Evolutionary conservation across 2,888 invertebrate genomes (phyloP).

Genomic region (Notodonta dromedarius): DNA sequence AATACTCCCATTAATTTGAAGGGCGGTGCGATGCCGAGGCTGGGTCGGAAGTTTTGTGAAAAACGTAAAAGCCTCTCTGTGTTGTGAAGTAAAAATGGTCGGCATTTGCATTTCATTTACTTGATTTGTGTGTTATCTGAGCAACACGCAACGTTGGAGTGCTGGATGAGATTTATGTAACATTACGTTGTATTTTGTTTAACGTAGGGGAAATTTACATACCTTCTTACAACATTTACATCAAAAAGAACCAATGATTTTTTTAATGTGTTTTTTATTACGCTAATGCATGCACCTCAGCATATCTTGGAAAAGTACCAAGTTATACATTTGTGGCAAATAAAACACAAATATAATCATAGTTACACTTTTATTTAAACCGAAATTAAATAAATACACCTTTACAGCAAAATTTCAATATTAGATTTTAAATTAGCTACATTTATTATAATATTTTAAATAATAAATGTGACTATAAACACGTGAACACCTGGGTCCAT

Average conservation of each 20-base stretch:
- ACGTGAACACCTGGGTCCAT: not conserved
- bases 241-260: no score
- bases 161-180: not conserved
- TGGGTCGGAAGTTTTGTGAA: not conserved
- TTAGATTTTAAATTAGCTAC: slow-evolving; percentile 69
- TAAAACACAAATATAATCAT: slow-evolving; percentile 51
- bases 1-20: slow-evolving; percentile 11
- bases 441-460: slow-evolving; percentile 53
- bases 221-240: no score
- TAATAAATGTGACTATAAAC: slow-evolving; percentile 83
- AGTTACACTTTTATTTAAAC: slow-evolving; percentile 74
- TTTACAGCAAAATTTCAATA: slow-evolving; percentile 75
- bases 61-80: not conserved
- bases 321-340: slow-evolving; percentile 17
- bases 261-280: no score
- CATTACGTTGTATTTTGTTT: no score
- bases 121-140: not conserved
- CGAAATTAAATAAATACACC: slow-evolving; percentile 77
- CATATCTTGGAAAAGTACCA: no score
- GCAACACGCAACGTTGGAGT: not conserved
- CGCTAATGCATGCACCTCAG: no score
- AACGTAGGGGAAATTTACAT: no score
- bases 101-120: slow-evolving; percentile 1
- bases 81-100: not conserved
- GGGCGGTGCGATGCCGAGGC: not conserved